A percentile compares a stretch with the other conserved stretches of the same genome.
Evolutionary conservation across 1,140 invertebrate species (phyloP).

Genomic region (Argopecten irradians): DNA sequence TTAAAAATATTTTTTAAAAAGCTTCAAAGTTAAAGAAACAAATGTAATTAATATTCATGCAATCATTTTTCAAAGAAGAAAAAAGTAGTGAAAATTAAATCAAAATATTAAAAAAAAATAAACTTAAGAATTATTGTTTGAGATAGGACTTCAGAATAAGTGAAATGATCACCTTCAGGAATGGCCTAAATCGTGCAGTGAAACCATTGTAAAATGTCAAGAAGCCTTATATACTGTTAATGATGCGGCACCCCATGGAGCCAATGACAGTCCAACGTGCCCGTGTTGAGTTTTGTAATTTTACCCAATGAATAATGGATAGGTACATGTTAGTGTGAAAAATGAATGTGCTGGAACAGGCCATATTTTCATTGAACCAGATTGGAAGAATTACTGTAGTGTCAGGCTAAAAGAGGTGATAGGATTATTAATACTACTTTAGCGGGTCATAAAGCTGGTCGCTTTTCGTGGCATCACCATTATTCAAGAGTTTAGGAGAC

Average conservation of each 20-base stretch:
- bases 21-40: too few relatives aligned
- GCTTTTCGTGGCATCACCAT: neutral
- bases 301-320: constrained; percentile 17
- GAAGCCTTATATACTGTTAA: constrained; percentile 10
- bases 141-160: neutral
- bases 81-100: too few relatives aligned
- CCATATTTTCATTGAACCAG: constrained; percentile 17
- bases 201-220: neutral
- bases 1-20: too few relatives aligned
- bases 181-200: neutral
- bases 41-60: too few relatives aligned
- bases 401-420: constrained; percentile 1
- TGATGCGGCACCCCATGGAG: neutral
- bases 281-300: neutral
- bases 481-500: neutral
- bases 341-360: constrained; percentile 8
- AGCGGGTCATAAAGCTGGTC: constrained; percentile 6
- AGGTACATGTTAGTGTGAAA: constrained; percentile 13
- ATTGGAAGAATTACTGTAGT: constrained; percentile 18
- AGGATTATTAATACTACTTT: constrained; percentile 11
- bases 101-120: too few relatives aligned
- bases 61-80: too few relatives aligned
- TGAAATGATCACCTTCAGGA: neutral
- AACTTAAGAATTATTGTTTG: too few relatives aligned
- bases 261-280: neutral